Conservation (phyloP, 2,797 vertebrate genomes). For the Amblyraja radiata region DNA sequence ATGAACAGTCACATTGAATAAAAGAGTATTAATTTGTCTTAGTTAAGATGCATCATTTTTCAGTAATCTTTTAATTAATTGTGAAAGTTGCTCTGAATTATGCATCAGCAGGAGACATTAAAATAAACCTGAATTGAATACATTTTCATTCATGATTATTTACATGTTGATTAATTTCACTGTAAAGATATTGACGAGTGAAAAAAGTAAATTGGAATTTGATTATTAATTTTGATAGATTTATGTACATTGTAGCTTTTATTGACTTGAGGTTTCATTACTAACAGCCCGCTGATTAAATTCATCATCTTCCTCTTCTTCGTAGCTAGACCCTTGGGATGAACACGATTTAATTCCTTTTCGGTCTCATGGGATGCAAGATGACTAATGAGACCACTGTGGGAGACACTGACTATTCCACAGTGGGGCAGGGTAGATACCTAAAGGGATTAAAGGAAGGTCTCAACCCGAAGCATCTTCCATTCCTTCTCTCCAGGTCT, state of each 20-base stretch:
- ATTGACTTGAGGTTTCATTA: neutral
- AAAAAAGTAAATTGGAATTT: neutral
- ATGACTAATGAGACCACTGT: too few species aligned
- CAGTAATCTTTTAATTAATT: neutral
- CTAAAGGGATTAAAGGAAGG: too few species aligned
- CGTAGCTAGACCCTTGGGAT: too few species aligned
- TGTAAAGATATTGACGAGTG: neutral
- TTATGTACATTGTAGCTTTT: neutral
- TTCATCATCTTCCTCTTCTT: too few species aligned
- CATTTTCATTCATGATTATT: neutral
- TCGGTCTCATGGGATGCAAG: too few species aligned
- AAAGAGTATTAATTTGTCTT: neutral
- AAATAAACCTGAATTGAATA: neutral
- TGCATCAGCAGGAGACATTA: neutral
- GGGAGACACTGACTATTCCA: too few species aligned
- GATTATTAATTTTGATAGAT: constrained; percentile 7
- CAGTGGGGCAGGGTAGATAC: too few species aligned
- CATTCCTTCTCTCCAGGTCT: too few species aligned
- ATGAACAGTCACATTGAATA: neutral
- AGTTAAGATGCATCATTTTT: neutral
- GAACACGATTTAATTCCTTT: too few species aligned
- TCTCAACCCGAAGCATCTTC: too few species aligned
- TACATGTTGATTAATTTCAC: neutral
- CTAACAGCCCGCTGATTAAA: neutral
- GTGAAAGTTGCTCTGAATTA: neutral